Percentiles rank a stretch among this genome's conserved stretches.
Conservation (phyloP, 1,140 invertebrate genomes). For the Oedothorax gibbosus region DNA sequence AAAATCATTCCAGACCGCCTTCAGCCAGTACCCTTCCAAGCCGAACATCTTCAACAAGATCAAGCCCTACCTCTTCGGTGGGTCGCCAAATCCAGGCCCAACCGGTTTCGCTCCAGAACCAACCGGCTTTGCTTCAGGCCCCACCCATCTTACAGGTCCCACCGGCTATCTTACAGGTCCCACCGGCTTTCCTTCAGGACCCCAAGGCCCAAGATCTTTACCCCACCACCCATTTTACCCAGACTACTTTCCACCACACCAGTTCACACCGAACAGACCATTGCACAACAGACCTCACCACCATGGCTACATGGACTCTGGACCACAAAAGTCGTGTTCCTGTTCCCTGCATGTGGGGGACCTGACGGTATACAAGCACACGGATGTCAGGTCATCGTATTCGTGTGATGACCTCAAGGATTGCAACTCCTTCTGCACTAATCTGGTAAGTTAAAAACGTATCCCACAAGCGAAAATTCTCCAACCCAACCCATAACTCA, state of each 20-base stretch:
- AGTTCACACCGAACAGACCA: constrained; percentile 40
- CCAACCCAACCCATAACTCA: too few relatives aligned
- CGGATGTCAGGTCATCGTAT: constrained; percentile 52
- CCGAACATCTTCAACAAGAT: constrained; percentile 44
- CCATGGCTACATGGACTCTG: background rate
- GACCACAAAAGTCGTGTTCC: constrained; percentile 39
- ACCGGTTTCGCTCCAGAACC: background rate
- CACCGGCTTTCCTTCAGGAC: background rate
- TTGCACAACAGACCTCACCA: constrained; percentile 43
- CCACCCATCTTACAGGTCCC: too few relatives aligned
- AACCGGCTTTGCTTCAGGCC: too few relatives aligned
- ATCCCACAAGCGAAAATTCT: too few relatives aligned
- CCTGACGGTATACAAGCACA: constrained; percentile 53
- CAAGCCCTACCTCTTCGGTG: constrained; percentile 47
- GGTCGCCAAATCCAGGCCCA: background rate
- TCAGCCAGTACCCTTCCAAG: constrained; percentile 8
- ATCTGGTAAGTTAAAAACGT: constrained; percentile 56
- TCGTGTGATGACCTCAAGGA: constrained; percentile 43
- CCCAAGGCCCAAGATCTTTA: constrained; percentile 14
- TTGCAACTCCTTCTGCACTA: constrained; percentile 56
- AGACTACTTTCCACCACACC: constrained; percentile 36
- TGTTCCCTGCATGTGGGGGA: constrained; percentile 53
- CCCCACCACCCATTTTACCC: constrained; percentile 51
- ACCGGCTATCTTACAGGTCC: too few relatives aligned
- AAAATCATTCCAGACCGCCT: background rate